These are phyloP conservation scores for Orthosia cruda DNA, from an alignment of 2,888 invertebrate genomes.

Conservation along the genomic window DNA sequence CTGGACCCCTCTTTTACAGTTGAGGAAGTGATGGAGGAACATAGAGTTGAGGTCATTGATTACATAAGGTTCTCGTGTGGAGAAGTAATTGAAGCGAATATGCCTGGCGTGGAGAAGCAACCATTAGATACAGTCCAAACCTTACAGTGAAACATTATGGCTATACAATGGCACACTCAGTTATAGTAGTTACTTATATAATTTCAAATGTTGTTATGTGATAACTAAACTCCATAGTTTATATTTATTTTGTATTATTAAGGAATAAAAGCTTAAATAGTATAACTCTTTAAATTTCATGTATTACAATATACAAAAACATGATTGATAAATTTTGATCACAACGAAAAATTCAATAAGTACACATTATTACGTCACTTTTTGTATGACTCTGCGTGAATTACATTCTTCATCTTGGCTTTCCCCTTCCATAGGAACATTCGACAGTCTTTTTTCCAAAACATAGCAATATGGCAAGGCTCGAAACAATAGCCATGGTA, in stretches of 20 bases:
- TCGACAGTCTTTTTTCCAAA: slow-evolving; percentile 94
- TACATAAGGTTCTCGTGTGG: slow-evolving; percentile 98
- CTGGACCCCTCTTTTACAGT: slow-evolving; percentile 95
- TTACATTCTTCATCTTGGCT: slow-evolving; percentile 81
- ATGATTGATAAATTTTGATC: slow-evolving; percentile 57
- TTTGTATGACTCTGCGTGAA: slow-evolving; percentile 78
- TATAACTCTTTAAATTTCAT: slow-evolving; percentile 65
- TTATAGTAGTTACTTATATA: slow-evolving; percentile 45
- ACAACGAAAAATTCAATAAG: slow-evolving; percentile 48
- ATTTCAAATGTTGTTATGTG: slow-evolving; percentile 47
- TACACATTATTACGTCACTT: slow-evolving; percentile 68
- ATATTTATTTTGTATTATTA: slow-evolving; percentile 71
- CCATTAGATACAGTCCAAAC: slow-evolving; percentile 92
- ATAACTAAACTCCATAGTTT: slow-evolving; percentile 55
- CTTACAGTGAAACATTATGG: slow-evolving; percentile 89
- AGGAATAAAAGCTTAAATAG: slow-evolving; percentile 69
- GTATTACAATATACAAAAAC: slow-evolving; percentile 50
- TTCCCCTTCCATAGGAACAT: slow-evolving; percentile 93
- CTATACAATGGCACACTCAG: slow-evolving; percentile 24
- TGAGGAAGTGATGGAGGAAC: slow-evolving; percentile 93
- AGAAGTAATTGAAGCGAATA: slow-evolving; percentile 89
- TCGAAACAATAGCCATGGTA: slow-evolving; percentile 92
- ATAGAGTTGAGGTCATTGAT: slow-evolving; percentile 94
- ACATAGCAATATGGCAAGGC: slow-evolving; percentile 92
- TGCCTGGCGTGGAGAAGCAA: slow-evolving; percentile 89